Evolutionary conservation across 1,140 invertebrate genomes (phyloP), one percentile per base, ranked within the genome.

Genomic region (Helicoverpa armigera): DNA sequence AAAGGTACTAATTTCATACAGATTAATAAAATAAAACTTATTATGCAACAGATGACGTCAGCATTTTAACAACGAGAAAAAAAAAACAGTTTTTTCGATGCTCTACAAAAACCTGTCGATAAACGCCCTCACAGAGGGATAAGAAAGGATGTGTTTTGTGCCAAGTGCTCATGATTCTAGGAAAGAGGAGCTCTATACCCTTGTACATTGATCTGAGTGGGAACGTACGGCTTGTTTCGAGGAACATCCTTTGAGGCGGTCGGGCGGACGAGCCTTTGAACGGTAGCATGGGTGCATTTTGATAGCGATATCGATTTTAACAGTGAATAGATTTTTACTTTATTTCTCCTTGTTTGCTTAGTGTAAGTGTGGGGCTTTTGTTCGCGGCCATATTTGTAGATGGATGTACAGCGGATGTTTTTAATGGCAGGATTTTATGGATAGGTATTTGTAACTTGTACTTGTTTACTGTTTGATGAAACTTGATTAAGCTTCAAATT

Each of bases 241-340:
- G 81, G 78, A 53, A 88, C 85, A 87, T 86, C 89, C 90, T 94
- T 93, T 92, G 91, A 92, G 84, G 86, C 84, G 85, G 83, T 83
- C 85, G 69, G 72, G 79, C 82, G 77, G 81, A 74, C 75, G 70
- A 69, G 58, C 88, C 90, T 94, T 93, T 92, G 91, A 90, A 85
- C n/a, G 54, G 51, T 51, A 18, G 63, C 61, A 54, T 51, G 74
- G 54, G 73, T 83, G 81, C 81, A 83, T 83, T 83, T 83, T 83
- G 77, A 83, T 83, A 83, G 77, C 72, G 31, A 11, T 80, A 80
- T 80, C 81, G 81, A 83, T 83, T 80, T 76, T 61, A 79, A 82
- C 48, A 80, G 53, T 83, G 81, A 83, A 83, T 83, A 80, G 81
- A 79, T 83, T 80, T 76, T 80, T 80, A 83, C 73, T 83, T 76